Evolutionary conservation across 1,140 invertebrate genomes (phyloP).

Genomic region (Leucophenga varia): DNA sequence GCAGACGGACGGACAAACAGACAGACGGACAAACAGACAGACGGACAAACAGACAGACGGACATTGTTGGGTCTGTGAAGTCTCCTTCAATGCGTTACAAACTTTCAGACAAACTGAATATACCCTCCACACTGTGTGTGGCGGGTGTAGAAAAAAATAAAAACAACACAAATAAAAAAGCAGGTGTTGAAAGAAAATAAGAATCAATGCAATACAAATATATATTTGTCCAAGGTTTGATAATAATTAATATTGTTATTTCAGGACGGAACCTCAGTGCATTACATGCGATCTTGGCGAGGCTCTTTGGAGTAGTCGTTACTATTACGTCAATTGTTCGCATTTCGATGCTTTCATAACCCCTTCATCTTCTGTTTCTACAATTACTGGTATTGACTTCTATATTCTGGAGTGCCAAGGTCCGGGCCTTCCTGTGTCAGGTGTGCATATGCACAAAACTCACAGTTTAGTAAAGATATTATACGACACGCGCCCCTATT

Average conservation of each 20-base stretch:
- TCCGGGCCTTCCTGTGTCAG: conserved; percentile 73
- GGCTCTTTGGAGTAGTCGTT: conserved; percentile 69
- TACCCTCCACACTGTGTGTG: too few species aligned
- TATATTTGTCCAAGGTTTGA: neutral
- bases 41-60: too few species aligned
- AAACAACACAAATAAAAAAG: neutral
- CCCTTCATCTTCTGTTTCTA: conserved; percentile 56
- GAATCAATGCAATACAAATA: too few species aligned
- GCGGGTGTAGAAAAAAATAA: too few species aligned
- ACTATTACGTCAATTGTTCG: conserved; percentile 77
- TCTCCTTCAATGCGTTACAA: too few species aligned
- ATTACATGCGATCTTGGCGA: conserved; percentile 76
- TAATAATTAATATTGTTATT: conserved; percentile 20
- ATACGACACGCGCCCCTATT: conserved; percentile 72
- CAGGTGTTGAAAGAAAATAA: too few species aligned
- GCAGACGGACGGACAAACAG: too few species aligned
- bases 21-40: too few species aligned
- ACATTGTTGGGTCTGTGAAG: too few species aligned
- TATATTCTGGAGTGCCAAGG: conserved; percentile 80
- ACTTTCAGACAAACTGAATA: too few species aligned
- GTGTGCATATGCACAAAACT: conserved; percentile 68
- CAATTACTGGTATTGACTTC: conserved; percentile 62
- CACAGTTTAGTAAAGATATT: conserved; percentile 73
- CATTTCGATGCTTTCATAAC: conserved; percentile 74
- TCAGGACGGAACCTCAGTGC: conserved; percentile 69